Conservation (phyloP, 1,140 invertebrate species). For the Zaprionus gabonicus region DNA sequence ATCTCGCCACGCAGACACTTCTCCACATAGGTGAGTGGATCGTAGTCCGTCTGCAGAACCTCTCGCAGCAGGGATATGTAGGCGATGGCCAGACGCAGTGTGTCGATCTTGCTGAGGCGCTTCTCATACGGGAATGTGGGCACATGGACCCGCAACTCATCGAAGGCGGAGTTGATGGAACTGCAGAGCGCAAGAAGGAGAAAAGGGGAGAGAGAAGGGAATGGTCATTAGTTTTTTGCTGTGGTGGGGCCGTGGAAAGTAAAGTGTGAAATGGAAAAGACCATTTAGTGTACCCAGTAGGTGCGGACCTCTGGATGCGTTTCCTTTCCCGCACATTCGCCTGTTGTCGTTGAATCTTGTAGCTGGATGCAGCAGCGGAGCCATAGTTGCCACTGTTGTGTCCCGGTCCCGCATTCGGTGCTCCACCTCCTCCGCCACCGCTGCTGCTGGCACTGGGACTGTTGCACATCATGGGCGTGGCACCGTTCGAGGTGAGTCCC, state of each 20-base stretch:
- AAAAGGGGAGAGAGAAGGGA: conserved; percentile 9
- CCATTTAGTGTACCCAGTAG: conserved; percentile 88
- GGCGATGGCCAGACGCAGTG: conserved; percentile 96
- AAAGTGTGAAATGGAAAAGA: conserved; percentile 79
- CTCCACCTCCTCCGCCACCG: conserved; percentile 45
- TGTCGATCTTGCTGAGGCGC: conserved; percentile 98
- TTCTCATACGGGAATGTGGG: conserved; percentile 99
- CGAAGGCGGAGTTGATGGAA: conserved; percentile 99
- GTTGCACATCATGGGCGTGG: conserved; percentile 72
- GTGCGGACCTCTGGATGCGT: conserved; percentile 97
- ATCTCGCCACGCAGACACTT: conserved; percentile 95
- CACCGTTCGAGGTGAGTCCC: conserved; percentile 53
- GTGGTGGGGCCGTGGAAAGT: background rate
- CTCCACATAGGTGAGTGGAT: conserved; percentile 97
- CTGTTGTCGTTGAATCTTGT: conserved; percentile 94
- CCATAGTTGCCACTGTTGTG: conserved; percentile 49
- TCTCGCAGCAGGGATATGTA: conserved; percentile 97
- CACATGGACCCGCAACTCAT: conserved; percentile 96
- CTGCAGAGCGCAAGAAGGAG: conserved; percentile 87
- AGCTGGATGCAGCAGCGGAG: conserved; percentile 88
- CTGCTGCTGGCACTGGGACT: conserved; percentile 76
- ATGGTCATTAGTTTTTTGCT: conserved; percentile 49
- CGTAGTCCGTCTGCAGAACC: conserved; percentile 94
- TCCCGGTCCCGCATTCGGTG: conserved; percentile 23
- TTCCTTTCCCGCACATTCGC: conserved; percentile 97